Evolutionary conservation across 2,797 vertebrate species (phyloP).

Genomic region (Eulemur rubriventer): DNA sequence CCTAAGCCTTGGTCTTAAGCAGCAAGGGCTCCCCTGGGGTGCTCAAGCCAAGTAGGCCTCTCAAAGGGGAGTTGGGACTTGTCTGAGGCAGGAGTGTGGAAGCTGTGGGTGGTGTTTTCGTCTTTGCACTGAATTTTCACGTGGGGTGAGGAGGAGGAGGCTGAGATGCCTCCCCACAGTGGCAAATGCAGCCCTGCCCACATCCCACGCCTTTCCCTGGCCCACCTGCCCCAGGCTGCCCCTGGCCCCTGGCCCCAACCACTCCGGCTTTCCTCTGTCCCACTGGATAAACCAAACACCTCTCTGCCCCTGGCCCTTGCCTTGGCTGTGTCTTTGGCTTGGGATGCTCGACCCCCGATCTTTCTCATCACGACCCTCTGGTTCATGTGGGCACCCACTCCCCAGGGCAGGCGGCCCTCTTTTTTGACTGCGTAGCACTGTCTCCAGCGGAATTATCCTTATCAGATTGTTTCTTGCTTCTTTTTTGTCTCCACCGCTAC

Average conservation of each 20-base stretch:
- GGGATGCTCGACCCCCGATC: not conserved
- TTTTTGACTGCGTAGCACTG: not conserved
- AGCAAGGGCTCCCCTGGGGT: not conserved
- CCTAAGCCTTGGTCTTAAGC: not conserved
- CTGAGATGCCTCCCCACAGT: not conserved
- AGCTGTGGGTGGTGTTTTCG: not conserved
- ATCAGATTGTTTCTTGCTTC: not conserved
- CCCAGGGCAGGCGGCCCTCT: not conserved
- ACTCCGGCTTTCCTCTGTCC: not conserved
- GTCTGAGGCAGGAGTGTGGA: not conserved
- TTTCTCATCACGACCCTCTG: not conserved
- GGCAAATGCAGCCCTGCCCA: fast-evolving
- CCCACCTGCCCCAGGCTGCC: too few relatives aligned
- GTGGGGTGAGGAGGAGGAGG: not conserved
- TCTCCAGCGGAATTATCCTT: not conserved
- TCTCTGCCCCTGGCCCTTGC: not conserved
- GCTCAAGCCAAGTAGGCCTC: not conserved
- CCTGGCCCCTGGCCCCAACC: not conserved
- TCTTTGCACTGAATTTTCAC: not conserved
- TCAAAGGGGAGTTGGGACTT: not conserved
- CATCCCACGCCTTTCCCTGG: not conserved
- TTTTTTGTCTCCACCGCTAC: not conserved
- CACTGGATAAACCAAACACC: not conserved
- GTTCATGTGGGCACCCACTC: not conserved
- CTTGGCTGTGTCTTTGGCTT: not conserved